Conservation (phyloP, 1,140 invertebrate genomes). For the Lepidurus packardi region DNA sequence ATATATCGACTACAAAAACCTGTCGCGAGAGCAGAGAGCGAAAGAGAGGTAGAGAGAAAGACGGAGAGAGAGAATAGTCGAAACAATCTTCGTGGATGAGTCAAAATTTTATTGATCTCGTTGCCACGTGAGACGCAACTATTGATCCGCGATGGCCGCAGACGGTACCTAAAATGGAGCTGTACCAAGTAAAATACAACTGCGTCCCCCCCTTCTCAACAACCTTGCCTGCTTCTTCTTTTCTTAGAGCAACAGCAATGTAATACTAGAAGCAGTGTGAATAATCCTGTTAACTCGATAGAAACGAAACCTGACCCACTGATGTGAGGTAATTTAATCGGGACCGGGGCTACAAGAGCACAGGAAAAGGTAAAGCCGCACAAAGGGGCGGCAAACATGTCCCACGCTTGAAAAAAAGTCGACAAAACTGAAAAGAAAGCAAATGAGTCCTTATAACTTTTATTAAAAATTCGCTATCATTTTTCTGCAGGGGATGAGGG, state of each 20-base stretch:
- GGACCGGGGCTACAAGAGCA: not conserved
- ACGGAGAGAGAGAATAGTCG: not conserved
- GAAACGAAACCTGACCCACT: not conserved
- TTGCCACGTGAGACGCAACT: slow-evolving; percentile 20
- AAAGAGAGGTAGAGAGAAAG: too few relatives aligned
- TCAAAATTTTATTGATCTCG: slow-evolving; percentile 20
- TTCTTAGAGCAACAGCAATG: not conserved
- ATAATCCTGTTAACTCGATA: not conserved
- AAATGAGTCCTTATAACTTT: too few relatives aligned
- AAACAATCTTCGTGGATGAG: not conserved
- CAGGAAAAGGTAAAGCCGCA: not conserved
- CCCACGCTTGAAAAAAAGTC: not conserved
- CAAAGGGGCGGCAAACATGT: not conserved
- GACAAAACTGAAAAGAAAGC: not conserved
- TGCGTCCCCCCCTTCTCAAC: not conserved
- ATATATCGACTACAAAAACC: too few relatives aligned
- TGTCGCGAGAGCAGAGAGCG: too few relatives aligned
- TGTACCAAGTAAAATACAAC: not conserved
- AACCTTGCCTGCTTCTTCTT: not conserved
- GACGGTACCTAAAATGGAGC: not conserved
- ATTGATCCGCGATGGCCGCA: slow-evolving; percentile 9
- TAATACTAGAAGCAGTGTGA: not conserved
- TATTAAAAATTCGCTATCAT: too few relatives aligned
- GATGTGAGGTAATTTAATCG: not conserved
- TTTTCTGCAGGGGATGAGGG: not conserved